These are phyloP conservation scores for Phalacrocorax pelagicus DNA, from an alignment of 2,113 vertebrate genomes.

Conservation along the genomic window DNA sequence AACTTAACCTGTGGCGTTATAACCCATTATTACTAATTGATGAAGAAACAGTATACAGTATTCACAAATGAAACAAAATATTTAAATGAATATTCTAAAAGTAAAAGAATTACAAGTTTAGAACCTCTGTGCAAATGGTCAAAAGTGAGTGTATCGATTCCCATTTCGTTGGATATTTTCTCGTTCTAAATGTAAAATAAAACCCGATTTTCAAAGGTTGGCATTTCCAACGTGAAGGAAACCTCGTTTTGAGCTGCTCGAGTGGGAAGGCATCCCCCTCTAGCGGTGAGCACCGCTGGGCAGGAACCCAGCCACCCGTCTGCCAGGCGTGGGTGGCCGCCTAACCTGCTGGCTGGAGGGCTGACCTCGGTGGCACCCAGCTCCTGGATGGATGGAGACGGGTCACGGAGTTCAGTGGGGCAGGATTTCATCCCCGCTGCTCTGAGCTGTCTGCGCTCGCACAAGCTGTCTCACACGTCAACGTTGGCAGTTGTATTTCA, in stretches of 20 bases:
- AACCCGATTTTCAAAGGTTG: fast-evolving
- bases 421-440: neutral
- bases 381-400: too few relatives aligned
- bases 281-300: neutral
- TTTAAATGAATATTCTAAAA: neutral
- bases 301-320: fast-evolving
- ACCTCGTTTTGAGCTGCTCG: neutral
- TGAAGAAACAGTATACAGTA: neutral
- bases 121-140: neutral
- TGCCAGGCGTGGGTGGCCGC: fast-evolving
- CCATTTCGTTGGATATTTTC: neutral
- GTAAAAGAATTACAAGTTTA: neutral
- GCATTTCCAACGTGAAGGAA: fast-evolving
- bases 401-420: neutral
- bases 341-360: fast-evolving
- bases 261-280: neutral
- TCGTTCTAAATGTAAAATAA: neutral
- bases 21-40: neutral
- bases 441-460: neutral
- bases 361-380: neutral
- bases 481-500: fast-evolving
- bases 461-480: neutral
- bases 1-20: neutral
- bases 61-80: neutral
- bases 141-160: neutral